phyloP scores from a whole-genome alignment of 2,888 invertebrate genomes.

The Rhingia rostrata region DNA sequence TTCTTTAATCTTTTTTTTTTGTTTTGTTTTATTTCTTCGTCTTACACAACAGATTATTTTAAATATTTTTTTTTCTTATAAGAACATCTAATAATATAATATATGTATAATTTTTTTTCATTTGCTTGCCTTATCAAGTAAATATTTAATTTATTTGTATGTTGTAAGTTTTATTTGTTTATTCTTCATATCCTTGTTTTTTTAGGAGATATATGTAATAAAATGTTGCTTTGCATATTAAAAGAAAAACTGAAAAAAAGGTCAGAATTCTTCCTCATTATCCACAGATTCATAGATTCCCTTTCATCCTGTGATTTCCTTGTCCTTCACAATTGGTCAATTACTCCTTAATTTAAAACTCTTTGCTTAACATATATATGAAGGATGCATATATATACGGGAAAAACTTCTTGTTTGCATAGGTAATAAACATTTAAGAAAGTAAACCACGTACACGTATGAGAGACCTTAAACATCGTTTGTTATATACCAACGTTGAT shows the following conservation, averaged over 20 bases:
- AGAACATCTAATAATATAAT: slow-evolving; percentile 70
- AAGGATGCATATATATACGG: not conserved
- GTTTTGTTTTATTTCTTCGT: slow-evolving; percentile 37
- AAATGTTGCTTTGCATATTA: slow-evolving; percentile 51
- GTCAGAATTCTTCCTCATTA: slow-evolving; percentile 35
- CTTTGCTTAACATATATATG: slow-evolving; percentile 21
- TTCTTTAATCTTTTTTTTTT: slow-evolving; percentile 12
- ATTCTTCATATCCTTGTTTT: slow-evolving; percentile 27
- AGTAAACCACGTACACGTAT: slow-evolving; percentile 58
- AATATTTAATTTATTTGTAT: slow-evolving; percentile 56
- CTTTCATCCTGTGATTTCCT: slow-evolving; percentile 31
- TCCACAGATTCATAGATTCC: slow-evolving; percentile 29
- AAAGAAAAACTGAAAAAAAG: slow-evolving; percentile 30
- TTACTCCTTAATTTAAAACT: slow-evolving; percentile 33
- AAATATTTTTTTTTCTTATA: slow-evolving; percentile 57
- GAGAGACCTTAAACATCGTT: slow-evolving; percentile 70
- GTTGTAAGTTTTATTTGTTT: slow-evolving; percentile 47
- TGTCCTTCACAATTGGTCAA: slow-evolving; percentile 33
- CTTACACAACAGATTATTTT: slow-evolving; percentile 64
- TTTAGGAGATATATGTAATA: slow-evolving; percentile 38
- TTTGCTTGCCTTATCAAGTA: slow-evolving; percentile 59
- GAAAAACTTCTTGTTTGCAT: not conserved
- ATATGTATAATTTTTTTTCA: slow-evolving; percentile 56
- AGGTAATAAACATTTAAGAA: slow-evolving; percentile 52
- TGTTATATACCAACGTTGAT: slow-evolving; percentile 71